A percentile compares a stretch with the other conserved stretches of the same genome.
phyloP scores from a whole-genome alignment of 2,888 invertebrate genomes.

The Drosophila falleni region DNA sequence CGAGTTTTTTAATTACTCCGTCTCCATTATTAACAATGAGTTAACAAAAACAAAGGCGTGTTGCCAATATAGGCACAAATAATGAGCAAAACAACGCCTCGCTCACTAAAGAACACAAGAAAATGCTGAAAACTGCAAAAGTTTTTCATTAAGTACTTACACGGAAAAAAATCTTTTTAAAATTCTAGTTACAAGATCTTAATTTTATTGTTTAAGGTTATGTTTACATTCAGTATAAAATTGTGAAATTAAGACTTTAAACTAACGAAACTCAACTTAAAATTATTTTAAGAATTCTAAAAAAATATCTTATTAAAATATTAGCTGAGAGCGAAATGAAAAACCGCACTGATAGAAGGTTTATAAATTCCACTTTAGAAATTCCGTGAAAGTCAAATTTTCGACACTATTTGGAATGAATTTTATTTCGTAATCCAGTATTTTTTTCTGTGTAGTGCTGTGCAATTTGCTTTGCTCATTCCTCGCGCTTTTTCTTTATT shows the following conservation, averaged over 20 bases:
- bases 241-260: not conserved
- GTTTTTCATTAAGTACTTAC: conserved; percentile 49
- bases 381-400: no score
- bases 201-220: not conserved
- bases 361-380: no score
- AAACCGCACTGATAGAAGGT: no score
- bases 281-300: no score
- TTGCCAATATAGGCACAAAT: conserved; percentile 45
- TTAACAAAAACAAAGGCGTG: conserved; percentile 46
- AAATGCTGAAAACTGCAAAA: conserved; percentile 38
- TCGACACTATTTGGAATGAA: no score
- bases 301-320: no score
- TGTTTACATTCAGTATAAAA: no score
- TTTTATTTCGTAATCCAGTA: not conserved
- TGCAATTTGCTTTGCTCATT: conserved; percentile 17
- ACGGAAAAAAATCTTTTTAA: not conserved
- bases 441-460: not conserved
- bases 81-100: conserved; percentile 28
- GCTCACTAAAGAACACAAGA: conserved; percentile 10
- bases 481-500: conserved; percentile 24
- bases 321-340: no score
- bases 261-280: no score
- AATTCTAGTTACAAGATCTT: not conserved
- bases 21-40: conserved; percentile 32
- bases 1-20: conserved; percentile 21